Evolutionary conservation across 1,140 invertebrate species (phyloP).

Genomic region (Acyrthosiphon pisum): DNA sequence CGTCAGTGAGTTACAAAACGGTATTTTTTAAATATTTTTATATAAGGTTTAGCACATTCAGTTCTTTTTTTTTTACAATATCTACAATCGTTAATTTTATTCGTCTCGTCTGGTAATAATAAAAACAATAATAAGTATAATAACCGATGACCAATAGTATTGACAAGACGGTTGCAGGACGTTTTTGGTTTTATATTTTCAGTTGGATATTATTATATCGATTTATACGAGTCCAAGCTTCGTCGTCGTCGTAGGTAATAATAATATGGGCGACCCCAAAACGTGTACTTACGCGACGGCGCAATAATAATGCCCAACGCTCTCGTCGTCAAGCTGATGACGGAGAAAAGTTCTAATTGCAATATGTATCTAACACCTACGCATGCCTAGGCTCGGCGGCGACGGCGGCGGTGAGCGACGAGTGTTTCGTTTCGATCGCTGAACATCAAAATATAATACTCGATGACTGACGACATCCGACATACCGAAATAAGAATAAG

Average conservation of each 20-base stretch:
- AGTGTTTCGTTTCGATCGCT: background rate
- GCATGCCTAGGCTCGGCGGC: too few relatives aligned
- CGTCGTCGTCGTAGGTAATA: background rate
- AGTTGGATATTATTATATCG: too few relatives aligned
- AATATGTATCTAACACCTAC: background rate
- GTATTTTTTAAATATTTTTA: background rate
- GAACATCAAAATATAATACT: background rate
- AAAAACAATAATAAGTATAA: background rate
- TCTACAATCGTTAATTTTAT: background rate
- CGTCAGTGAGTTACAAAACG: background rate
- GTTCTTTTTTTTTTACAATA: background rate
- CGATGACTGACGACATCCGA: background rate
- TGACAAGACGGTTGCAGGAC: too few relatives aligned
- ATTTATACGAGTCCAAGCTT: too few relatives aligned
- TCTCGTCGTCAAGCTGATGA: background rate
- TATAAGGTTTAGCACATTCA: background rate
- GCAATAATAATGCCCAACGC: background rate
- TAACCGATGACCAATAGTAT: background rate
- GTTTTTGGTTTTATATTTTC: too few relatives aligned
- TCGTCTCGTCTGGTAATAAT: background rate
- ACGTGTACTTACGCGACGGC: too few relatives aligned
- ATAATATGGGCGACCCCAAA: background rate
- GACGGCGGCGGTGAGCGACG: background rate
- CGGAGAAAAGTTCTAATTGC: constrained; percentile 6
- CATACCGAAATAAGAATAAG: background rate